Conservation (phyloP, 2,113 vertebrate genomes). For the Lonchura striata region DNA sequence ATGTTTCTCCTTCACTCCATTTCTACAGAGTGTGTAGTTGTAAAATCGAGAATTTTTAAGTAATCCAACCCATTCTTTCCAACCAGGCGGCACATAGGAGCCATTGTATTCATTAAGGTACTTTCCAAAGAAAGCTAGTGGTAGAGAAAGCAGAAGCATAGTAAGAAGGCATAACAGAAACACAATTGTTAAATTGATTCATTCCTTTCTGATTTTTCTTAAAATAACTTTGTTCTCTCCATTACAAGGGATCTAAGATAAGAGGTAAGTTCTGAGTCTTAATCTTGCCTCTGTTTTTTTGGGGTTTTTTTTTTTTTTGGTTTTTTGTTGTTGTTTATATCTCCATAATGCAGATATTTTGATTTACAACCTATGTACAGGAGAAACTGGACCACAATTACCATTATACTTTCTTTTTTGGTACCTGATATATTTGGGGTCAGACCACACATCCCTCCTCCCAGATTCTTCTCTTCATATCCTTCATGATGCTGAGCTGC, state of each 20-base stretch:
- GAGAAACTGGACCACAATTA: not conserved
- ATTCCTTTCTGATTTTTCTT: not conserved
- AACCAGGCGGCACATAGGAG: conserved; percentile 94
- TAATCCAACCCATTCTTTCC: conserved; percentile 96
- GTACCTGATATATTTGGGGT: not conserved
- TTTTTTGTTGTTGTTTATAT: not conserved
- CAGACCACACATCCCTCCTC: not conserved
- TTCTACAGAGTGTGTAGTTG: conserved; percentile 95
- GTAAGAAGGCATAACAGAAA: conserved; percentile 6
- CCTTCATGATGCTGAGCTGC: not conserved
- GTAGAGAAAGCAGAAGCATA: not conserved
- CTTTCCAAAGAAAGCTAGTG: conserved; percentile 93
- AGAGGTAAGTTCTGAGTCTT: not conserved
- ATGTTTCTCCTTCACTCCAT: conserved; percentile 91
- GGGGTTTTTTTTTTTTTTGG: too few relatives aligned
- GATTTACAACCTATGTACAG: not conserved
- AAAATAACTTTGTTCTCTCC: not conserved
- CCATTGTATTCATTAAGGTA: conserved; percentile 98
- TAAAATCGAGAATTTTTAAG: conserved; percentile 98
- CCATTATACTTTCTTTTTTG: not conserved
- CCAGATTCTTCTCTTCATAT: not conserved
- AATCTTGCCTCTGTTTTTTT: not conserved
- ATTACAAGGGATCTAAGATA: not conserved
- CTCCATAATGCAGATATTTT: not conserved
- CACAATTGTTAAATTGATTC: not conserved